These are phyloP conservation scores for Cephus spinipes DNA, from an alignment of 2,888 invertebrate genomes.

Conservation along the genomic window DNA sequence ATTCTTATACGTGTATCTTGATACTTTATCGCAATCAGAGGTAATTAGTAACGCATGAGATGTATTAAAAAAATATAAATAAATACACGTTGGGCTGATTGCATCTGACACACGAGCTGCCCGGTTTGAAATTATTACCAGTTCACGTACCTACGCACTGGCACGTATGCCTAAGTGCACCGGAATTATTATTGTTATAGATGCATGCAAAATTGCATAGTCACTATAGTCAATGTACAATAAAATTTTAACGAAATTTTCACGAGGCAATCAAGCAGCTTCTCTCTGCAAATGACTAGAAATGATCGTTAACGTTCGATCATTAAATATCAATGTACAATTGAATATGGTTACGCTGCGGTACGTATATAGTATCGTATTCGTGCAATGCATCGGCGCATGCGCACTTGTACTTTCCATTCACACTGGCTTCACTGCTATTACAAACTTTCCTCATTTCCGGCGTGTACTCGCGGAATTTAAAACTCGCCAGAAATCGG, in stretches of 20 bases:
- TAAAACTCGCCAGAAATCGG: background rate
- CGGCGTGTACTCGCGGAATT: background rate
- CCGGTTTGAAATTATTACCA: slow-evolving; percentile 28
- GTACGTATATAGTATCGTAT: background rate
- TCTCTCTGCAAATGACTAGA: too few species aligned
- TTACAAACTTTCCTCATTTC: background rate
- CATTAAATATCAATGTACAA: background rate
- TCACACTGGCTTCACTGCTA: background rate
- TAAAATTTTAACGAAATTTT: background rate
- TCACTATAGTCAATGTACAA: background rate
- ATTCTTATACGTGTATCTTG: slow-evolving; percentile 22
- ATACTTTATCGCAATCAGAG: slow-evolving; percentile 42
- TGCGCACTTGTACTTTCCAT: background rate
- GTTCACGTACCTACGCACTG: background rate
- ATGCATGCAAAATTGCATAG: background rate
- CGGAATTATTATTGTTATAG: background rate
- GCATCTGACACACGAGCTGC: slow-evolving; percentile 31
- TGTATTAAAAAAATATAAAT: slow-evolving; percentile 34
- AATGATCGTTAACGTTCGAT: background rate
- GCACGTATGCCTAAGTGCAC: background rate
- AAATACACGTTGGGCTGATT: slow-evolving; percentile 28
- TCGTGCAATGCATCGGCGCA: background rate
- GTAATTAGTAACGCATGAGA: slow-evolving; percentile 40
- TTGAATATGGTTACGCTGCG: background rate
- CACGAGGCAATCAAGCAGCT: too few species aligned